Base-by-base conservation (phyloP, 1,140 invertebrate genomes). In the Steinernema khuongi region DNA sequence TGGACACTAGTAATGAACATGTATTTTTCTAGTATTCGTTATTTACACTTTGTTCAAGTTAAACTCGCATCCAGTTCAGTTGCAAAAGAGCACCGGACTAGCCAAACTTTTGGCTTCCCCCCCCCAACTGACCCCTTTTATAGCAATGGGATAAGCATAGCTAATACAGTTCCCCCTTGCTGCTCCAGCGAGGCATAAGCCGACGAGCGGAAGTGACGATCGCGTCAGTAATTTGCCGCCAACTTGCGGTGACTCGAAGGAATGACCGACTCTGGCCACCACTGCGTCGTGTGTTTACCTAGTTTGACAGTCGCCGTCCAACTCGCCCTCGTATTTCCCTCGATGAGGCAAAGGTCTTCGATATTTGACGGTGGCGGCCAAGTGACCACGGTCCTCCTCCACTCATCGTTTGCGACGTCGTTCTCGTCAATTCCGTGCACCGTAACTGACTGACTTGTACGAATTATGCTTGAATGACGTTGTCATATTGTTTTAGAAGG, bases 261-360 rank as follows among this genome's bases (percentile, higher is more conserved):
- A 60, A 60, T 60, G 50, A 60, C 50, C 50, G 50, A 60, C 50
- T 60, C 14, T 60, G 50, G 50, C 50, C 50, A 60, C 14, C 7
- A 60, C 14, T 22, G 19, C 50, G 50, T 7, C 26, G 50, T 60
- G 22, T 60, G 50, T 60, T 60, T 60, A 60, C 50, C 50, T 60
- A 60, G 50, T 60, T 60, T 60, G 50, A 60, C 50, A 60, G 50
- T 60, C 50, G 50, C 50, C 50, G 50, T 60, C 50, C 50, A 60
- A 60, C 50, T 60, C 50, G 36, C 36, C 7, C 50, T 60, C 50
- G 50, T 60, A 14, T 60, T 26, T 11, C 26, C 50, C 50, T 22
- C 11, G 50, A 41, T 41, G 36, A 41, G 36, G 36, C 36, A 41
- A 41, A 41, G 36, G 36, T 26, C 22, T 22, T 22, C 50, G 22